A percentile compares a stretch with the other conserved stretches of the same genome.
These are phyloP conservation scores for Pandion haliaetus DNA, from an alignment of 2,113 vertebrate genomes.

Conservation along the genomic window DNA sequence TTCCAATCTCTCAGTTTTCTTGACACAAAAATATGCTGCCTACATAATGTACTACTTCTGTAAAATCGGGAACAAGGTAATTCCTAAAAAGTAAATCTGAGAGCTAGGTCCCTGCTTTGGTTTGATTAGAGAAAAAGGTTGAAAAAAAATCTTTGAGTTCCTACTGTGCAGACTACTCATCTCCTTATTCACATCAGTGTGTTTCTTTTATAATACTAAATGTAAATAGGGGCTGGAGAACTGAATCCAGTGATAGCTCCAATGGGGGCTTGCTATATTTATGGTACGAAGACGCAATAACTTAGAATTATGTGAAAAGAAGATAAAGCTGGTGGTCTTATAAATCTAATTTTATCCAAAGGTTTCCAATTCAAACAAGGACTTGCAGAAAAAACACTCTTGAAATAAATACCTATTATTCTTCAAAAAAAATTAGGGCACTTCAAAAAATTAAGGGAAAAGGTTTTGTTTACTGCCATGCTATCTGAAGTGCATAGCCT, in stretches of 20 bases:
- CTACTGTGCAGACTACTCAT: neutral
- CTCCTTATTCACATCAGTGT: neutral
- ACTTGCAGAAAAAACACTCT: neutral
- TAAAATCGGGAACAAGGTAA: neutral
- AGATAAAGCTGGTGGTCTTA: neutral
- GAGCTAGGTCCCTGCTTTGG: neutral
- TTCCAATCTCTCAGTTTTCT: neutral
- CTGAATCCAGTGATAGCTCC: neutral
- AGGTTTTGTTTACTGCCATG: neutral
- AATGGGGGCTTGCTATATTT: neutral
- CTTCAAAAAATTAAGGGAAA: neutral
- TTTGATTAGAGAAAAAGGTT: neutral
- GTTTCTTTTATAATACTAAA: neutral
- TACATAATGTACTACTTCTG: neutral
- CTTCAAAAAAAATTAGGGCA: neutral
- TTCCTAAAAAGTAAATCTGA: neutral
- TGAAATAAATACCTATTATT: neutral
- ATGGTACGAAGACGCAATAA: neutral
- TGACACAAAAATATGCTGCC: neutral
- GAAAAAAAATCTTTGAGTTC: neutral
- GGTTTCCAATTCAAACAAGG: neutral
- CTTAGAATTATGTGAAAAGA: neutral
- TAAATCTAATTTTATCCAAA: neutral
- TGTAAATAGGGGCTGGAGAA: neutral
- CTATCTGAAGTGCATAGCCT: neutral